A percentile compares a stretch with the other conserved stretches of the same genome.
phyloP scores from a whole-genome alignment of 30 jellyfish, hydroid and myxozoan species.

The Turritopsis rubra region DNA sequence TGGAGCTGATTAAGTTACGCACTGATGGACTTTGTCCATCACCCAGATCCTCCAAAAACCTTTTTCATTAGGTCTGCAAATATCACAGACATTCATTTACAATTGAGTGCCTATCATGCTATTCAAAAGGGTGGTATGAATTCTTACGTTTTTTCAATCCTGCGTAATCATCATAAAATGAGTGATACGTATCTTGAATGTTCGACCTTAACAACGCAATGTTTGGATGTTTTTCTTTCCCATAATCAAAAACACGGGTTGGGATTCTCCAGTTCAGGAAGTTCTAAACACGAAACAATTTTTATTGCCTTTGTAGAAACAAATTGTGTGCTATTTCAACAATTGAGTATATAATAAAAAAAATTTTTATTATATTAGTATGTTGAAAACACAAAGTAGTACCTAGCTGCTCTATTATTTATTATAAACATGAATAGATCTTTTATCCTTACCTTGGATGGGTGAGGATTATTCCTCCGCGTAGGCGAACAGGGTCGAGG shows the following conservation, averaged over 20 bases:
- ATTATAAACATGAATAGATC: neutral
- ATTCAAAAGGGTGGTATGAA: neutral
- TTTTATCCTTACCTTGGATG: conserved; percentile 51
- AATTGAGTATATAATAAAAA: no score
- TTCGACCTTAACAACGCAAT: conserved; percentile 24
- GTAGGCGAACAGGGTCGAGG: conserved; percentile 75
- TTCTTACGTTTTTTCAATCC: conserved; percentile 40
- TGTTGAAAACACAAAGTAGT: no score
- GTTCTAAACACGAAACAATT: conserved; percentile 18
- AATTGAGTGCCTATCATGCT: neutral
- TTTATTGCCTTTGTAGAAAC: no score
- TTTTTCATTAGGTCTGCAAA: neutral
- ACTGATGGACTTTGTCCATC: no score
- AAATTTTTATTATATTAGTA: no score
- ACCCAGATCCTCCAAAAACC: no score
- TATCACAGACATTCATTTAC: neutral
- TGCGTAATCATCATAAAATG: conserved; percentile 42
- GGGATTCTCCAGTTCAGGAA: conserved; percentile 59
- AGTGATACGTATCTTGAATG: conserved; percentile 36
- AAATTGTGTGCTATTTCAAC: no score
- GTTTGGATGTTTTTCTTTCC: conserved; percentile 27
- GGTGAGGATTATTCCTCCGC: conserved; percentile 68
- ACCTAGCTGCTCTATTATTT: neutral
- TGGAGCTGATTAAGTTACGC: no score
- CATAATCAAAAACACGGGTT: conserved; percentile 35